Conservation (phyloP, 2,113 vertebrate species). For the Sisor rabdophorus region DNA sequence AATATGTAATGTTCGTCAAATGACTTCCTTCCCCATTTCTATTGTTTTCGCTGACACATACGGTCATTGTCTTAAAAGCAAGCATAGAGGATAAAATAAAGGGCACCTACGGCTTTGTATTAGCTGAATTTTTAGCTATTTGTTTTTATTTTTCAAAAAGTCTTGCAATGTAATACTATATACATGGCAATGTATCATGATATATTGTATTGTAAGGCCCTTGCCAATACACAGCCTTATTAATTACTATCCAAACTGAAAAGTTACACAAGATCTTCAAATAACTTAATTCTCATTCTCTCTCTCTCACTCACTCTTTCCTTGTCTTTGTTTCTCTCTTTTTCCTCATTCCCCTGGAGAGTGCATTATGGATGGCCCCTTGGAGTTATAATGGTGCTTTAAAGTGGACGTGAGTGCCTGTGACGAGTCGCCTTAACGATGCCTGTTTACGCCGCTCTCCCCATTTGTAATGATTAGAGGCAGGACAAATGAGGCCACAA, state of each 20-base stretch:
- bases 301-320: constrained; percentile 19
- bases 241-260: constrained; percentile 21
- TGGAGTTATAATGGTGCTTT: constrained; percentile 46
- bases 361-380: constrained; percentile 45
- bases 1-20: no score
- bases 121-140: no score
- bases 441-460: constrained; percentile 57
- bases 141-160: no score
- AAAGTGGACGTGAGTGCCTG: constrained; percentile 51
- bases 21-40: no score
- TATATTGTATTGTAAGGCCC: no score
- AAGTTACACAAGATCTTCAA: constrained; percentile 30
- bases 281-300: constrained; percentile 32
- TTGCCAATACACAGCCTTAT: no score
- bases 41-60: no score
- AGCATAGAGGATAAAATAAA: no score
- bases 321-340: constrained; percentile 16
- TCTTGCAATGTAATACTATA: no score
- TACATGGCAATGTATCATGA: no score
- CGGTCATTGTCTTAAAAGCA: no score
- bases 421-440: constrained; percentile 49
- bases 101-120: no score
- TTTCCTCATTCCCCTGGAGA: constrained; percentile 36
- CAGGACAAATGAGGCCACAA: constrained; percentile 65
- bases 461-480: constrained; percentile 81